These are phyloP conservation scores for Homalodisca vitripennis DNA, from an alignment of 1,140 invertebrate genomes.

Conservation along the genomic window DNA sequence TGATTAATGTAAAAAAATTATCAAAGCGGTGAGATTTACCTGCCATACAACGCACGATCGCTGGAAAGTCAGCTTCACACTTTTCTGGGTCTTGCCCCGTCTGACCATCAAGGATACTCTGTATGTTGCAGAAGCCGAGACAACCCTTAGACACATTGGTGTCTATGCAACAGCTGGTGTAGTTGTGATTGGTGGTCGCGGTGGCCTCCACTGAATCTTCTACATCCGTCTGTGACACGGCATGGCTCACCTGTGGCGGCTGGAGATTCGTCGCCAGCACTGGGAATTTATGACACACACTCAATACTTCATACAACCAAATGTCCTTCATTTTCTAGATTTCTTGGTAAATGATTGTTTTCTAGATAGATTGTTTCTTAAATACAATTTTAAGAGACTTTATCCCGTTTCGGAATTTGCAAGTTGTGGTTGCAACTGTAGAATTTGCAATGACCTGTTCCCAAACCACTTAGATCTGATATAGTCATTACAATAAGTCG, in stretches of 20 bases:
- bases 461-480: too few species aligned
- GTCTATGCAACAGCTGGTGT: conserved; percentile 70
- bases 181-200: conserved; percentile 60
- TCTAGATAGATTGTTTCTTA: too few species aligned
- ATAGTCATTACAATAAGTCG: too few species aligned
- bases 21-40: conserved; percentile 46
- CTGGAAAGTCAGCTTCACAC: conserved; percentile 73
- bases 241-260: conserved; percentile 36
- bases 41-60: conserved; percentile 66
- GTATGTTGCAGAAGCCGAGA: conserved; percentile 78
- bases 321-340: too few species aligned
- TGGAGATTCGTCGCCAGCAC: conserved; percentile 54
- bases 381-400: too few species aligned
- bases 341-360: too few species aligned
- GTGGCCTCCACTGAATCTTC: conserved; percentile 47
- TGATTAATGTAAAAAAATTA: too few species aligned
- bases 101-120: conserved; percentile 74
- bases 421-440: too few species aligned
- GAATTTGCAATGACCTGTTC: too few species aligned
- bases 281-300: conserved; percentile 44
- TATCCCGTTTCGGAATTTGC: too few species aligned
- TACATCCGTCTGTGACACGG: conserved; percentile 43
- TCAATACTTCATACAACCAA: too few species aligned
- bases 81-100: conserved; percentile 74
- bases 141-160: conserved; percentile 66